Base-by-base conservation (phyloP, 2,797 vertebrate species). In the Falco berigora region DNA sequence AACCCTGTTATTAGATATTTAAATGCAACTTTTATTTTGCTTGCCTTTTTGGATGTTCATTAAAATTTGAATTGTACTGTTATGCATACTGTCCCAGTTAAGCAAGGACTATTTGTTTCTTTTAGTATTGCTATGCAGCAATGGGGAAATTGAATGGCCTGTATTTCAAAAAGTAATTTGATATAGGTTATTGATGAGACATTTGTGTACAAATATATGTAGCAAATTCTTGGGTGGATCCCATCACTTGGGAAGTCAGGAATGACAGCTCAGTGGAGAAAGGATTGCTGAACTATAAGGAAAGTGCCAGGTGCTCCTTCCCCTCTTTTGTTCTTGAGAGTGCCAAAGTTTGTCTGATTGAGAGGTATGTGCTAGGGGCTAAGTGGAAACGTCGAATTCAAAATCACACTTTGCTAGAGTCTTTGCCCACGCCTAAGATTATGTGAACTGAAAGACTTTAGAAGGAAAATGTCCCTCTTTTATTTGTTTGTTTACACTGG, bases 401-500 rank as follows among this genome's bases (percentile, higher is more conserved):
- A 49, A 95, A 67, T 56, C 21, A 4, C 10, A 28, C 23, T 85
- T 94, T 74, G 18, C 52, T 73, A 8, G 36, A 69, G 36, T 63
- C 67, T 85, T 86, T 87, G 22, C 40, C 50, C 28, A 46, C 56
- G 63, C 67, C 61, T 82, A 71, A 88, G 77, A 74, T 71, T 68
- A 79, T 5, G 15, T 68, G 77, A 84, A 71, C 49, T 85, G 44
- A 87, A 93, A 94, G 52, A 72, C 10, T 10, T 79, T 88, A 61
- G 76, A 93, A 86, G 44, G 80, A 85, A 93, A 95, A 84, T 6
- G 13, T 42, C 20, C 25, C 38, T 88, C 36, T 72, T 88, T 52
- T 73, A 44, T 80, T 93, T 97, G 76, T 91, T 96, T 95, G 64
- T 94, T 96, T 94, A 94, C 59, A 22, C 15, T 81, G 30, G 21